Percentiles rank a stretch among this genome's conserved stretches.
phyloP scores from a whole-genome alignment of 2,797 vertebrate genomes.

The Basileuterus tristriatus region DNA sequence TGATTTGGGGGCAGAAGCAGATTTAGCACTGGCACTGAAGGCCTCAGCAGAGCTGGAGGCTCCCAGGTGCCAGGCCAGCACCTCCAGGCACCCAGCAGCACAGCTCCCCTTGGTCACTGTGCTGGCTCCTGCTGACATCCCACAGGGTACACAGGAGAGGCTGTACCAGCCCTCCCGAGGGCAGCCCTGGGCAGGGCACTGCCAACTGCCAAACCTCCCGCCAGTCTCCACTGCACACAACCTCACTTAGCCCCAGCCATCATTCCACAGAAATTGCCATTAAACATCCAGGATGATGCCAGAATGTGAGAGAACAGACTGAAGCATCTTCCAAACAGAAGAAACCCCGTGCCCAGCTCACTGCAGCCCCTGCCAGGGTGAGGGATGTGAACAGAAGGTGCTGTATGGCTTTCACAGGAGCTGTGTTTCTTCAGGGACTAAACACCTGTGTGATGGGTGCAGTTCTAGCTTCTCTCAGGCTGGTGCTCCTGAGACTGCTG shows the following conservation, averaged over 20 bases:
- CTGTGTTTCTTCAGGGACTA: background rate
- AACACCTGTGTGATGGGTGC: background rate
- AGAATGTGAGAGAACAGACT: background rate
- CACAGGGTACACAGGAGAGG: background rate
- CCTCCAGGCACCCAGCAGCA: background rate
- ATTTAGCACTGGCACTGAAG: background rate
- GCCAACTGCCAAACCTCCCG: background rate
- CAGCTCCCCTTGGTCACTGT: background rate
- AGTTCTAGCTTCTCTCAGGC: slow-evolving; percentile 3
- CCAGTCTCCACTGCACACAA: background rate
- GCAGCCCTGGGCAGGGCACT: background rate
- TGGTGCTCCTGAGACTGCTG: slow-evolving; percentile 7
- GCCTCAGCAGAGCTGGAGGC: background rate
- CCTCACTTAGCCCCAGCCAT: background rate
- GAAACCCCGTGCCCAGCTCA: background rate
- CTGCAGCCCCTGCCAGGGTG: background rate
- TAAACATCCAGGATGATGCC: background rate
- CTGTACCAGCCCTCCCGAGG: accelerated
- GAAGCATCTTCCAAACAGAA: background rate
- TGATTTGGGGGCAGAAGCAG: background rate
- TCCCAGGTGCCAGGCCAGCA: background rate
- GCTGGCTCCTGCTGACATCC: background rate
- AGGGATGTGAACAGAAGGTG: background rate
- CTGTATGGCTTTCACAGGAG: background rate
- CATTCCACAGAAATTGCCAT: background rate